These are phyloP conservation scores for Recurvirostra avosetta DNA, from an alignment of 2,113 vertebrate species.

Conservation along the genomic window DNA sequence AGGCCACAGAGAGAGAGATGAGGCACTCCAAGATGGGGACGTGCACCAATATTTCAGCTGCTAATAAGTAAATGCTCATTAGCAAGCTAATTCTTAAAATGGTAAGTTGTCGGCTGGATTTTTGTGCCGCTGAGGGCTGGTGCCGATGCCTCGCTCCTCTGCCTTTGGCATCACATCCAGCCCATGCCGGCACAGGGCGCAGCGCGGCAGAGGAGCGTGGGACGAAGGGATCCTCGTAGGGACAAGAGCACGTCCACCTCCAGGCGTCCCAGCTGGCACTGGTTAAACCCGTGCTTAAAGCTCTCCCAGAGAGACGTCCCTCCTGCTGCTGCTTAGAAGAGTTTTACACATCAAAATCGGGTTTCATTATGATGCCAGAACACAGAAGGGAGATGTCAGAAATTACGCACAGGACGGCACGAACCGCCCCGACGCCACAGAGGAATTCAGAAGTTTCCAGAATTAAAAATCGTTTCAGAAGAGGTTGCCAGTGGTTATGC, in stretches of 20 bases:
- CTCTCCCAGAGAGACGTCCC: neutral
- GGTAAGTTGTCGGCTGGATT: accelerated
- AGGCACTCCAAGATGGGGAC: neutral
- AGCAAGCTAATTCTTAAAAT: neutral
- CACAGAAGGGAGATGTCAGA: neutral
- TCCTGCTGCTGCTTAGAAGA: neutral
- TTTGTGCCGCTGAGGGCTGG: neutral
- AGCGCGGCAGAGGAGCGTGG: neutral
- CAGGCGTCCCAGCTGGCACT: neutral
- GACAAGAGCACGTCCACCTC: neutral
- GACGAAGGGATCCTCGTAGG: accelerated
- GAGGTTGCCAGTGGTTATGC: accelerated
- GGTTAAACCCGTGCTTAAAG: neutral
- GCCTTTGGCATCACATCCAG: neutral
- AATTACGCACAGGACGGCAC: neutral
- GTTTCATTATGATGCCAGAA: constrained; percentile 17
- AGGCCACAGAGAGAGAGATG: neutral
- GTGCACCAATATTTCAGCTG: neutral
- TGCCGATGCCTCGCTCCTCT: neutral
- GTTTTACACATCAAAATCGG: neutral
- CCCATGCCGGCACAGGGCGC: accelerated
- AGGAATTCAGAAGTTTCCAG: neutral
- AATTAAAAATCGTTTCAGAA: neutral
- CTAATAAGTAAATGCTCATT: neutral
- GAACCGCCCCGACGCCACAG: accelerated